phyloP scores from a whole-genome alignment of 1,140 invertebrate species.

The Anastatus disparis region DNA sequence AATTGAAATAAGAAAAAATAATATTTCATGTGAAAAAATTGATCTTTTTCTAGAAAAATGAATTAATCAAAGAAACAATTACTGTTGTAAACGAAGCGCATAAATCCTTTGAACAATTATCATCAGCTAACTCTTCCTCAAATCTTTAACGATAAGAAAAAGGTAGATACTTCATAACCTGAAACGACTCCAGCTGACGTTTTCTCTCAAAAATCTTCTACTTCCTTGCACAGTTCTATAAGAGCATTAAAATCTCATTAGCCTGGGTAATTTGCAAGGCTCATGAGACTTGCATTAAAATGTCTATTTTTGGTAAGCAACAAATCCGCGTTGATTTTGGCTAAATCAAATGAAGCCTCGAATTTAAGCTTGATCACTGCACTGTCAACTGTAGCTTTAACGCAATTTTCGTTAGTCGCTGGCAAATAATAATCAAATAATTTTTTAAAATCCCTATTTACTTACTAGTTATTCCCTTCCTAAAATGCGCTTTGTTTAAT shows the following conservation, averaged over 20 bases:
- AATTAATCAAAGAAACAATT: too few relatives aligned
- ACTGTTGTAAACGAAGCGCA: too few relatives aligned
- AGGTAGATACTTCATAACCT: background rate
- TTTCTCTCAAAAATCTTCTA: background rate
- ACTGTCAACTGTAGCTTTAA: background rate
- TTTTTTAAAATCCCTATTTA: too few relatives aligned
- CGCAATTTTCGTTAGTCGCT: background rate
- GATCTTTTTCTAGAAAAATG: too few relatives aligned
- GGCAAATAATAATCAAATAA: too few relatives aligned
- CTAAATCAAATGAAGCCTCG: background rate
- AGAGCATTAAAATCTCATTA: constrained; percentile 30
- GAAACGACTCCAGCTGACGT: background rate
- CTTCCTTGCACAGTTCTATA: background rate
- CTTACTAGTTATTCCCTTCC: too few relatives aligned
- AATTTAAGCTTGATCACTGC: background rate
- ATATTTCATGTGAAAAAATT: too few relatives aligned
- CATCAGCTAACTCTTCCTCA: background rate
- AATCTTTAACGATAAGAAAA: background rate
- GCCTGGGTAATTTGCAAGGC: too few relatives aligned
- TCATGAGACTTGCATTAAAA: too few relatives aligned
- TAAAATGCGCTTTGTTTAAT: too few relatives aligned
- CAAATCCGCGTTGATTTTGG: background rate
- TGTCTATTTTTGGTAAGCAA: background rate
- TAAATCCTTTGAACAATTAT: background rate
- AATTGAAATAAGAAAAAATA: too few relatives aligned